Evolutionary conservation across 2,888 invertebrate genomes (phyloP), one percentile per base, ranked within the genome.

Genomic region (Cataglyphis altisquamis): DNA sequence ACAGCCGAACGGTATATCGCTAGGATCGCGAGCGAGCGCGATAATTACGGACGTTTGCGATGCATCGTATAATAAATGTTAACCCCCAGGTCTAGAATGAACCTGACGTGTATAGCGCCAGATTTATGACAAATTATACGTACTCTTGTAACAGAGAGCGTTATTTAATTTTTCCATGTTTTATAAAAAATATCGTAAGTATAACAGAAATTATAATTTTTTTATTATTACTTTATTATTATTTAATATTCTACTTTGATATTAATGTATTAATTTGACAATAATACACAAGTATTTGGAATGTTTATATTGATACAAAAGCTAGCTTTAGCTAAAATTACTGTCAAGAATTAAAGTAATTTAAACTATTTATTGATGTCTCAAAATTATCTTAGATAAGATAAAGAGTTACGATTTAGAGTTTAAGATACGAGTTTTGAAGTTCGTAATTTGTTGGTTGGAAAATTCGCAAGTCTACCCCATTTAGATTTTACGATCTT

Each of bases 41-140:
- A 80, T 80, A 80, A 80, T 80, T 70, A 80, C 78, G 70, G 48
- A 70, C 78, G 60, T 70, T 70, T 60, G 70, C 78, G 15, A 60
- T 80, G 70, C 68, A 36, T 80, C 70, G 78, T 45, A 36, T 70
- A 80, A 80, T 80, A 80, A 80, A 80, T 60, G 60, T 25, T 80
- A 21, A 70, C 70, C 70, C 8, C 41, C 29, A 18, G 57, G 25
- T 15, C 55, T 45, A 18, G 68, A n/a, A n/a, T 45, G 41, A 77
- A 57, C 25, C 32, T 36, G 41, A 55, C 55, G 66, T 39, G 55
- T 39, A 41, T 12, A 29, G 12, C 32, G 45, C 3, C 21, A n/a
- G 60, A 57, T 78, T 78, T 78, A 67, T 32, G 57, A 41, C 68
- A 18, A 78, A 67, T 29, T 66, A 57, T 64, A 18, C 18, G 12